Percentiles rank a stretch among this genome's conserved stretches.
These are phyloP conservation scores for Macrotis lagotis DNA, from an alignment of 2,113 vertebrate species.

Conservation along the genomic window DNA sequence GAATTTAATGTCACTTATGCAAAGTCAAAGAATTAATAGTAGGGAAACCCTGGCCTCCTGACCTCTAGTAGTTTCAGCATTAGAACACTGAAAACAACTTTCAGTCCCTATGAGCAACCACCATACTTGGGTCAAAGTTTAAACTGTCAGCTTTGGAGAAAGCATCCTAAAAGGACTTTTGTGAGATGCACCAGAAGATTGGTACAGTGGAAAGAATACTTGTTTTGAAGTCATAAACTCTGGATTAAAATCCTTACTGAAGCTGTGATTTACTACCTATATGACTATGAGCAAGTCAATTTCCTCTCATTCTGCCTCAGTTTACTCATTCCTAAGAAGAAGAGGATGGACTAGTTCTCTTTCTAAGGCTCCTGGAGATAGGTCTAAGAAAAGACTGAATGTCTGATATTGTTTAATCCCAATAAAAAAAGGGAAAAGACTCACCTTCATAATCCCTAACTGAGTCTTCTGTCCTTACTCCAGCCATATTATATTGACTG, in stretches of 20 bases:
- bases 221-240: background rate
- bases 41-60: background rate
- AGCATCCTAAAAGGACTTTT: background rate
- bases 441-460: constrained; percentile 91
- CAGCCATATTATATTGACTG: constrained; percentile 96
- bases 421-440: constrained; percentile 31
- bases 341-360: background rate
- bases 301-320: background rate
- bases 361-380: background rate
- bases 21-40: background rate
- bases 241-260: background rate
- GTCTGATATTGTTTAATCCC: background rate
- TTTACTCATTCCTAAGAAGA: background rate
- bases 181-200: background rate
- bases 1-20: background rate
- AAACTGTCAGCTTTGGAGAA: background rate
- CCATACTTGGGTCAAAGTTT: background rate
- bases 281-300: background rate
- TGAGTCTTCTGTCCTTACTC: constrained; percentile 91
- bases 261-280: background rate
- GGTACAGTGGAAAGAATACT: background rate
- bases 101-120: background rate
- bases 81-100: background rate
- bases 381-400: background rate
- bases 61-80: background rate